These are phyloP conservation scores for Petrolisthes manimaculis DNA, from an alignment of 2,888 invertebrate genomes.

Conservation along the genomic window DNA sequence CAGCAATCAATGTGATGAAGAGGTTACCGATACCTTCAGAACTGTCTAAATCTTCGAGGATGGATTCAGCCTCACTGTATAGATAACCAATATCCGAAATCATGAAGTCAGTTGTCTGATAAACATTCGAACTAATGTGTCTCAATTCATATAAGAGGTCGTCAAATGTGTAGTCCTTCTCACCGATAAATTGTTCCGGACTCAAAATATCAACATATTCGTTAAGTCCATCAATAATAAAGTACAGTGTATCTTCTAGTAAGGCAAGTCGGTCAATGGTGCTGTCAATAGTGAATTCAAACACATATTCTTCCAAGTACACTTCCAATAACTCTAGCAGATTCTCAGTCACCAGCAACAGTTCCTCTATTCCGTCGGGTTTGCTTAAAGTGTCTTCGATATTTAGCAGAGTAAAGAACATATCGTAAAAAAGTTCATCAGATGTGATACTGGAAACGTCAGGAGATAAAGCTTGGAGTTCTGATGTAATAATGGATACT, in stretches of 20 bases:
- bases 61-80: background rate
- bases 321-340: background rate
- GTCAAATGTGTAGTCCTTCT: background rate
- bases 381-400: background rate
- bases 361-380: background rate
- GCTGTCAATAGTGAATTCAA: background rate
- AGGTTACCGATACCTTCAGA: conserved; percentile 2
- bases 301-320: background rate
- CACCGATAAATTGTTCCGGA: background rate
- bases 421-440: background rate
- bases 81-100: background rate
- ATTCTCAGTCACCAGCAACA: background rate
- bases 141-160: background rate
- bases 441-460: background rate
- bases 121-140: background rate
- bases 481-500: background rate
- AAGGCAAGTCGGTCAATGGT: background rate
- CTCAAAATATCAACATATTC: background rate
- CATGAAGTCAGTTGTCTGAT: background rate
- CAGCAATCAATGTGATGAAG: background rate
- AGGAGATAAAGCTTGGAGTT: background rate
- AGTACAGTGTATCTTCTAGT: no score
- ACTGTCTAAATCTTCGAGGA: background rate
- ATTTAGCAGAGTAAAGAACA: background rate
- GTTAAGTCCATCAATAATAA: background rate